Percentiles rank a stretch among this genome's conserved stretches.
phyloP scores from a whole-genome alignment of 1,140 invertebrate species.

The Anthonomus grandis region DNA sequence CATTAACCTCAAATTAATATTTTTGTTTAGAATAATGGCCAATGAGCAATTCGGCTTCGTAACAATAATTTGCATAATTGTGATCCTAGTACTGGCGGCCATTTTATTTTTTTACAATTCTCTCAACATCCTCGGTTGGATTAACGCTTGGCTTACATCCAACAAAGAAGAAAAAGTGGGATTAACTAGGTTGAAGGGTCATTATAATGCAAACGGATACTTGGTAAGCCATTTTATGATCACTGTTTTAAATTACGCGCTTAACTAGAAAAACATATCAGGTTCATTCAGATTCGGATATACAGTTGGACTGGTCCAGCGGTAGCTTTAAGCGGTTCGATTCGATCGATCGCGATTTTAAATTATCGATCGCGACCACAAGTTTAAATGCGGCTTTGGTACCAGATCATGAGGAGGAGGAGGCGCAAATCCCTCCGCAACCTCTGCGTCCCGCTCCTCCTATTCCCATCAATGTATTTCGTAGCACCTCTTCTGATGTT shows the following conservation, averaged over 20 bases:
- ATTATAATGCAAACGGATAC: constrained; percentile 61
- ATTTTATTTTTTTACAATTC: constrained; percentile 53
- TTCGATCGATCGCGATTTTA: constrained; percentile 58
- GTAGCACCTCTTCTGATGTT: neutral
- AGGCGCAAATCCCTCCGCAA: constrained; percentile 46
- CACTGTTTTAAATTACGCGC: too few relatives aligned
- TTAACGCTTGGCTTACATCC: constrained; percentile 57
- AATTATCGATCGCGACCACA: constrained; percentile 45
- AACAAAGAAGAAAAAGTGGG: constrained; percentile 61
- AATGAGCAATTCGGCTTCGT: constrained; percentile 45
- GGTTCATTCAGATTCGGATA: constrained; percentile 66
- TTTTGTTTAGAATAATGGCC: too few relatives aligned
- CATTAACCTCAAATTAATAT: too few relatives aligned
- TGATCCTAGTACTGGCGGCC: constrained; percentile 46
- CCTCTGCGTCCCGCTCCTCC: constrained; percentile 48
- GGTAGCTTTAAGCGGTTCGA: constrained; percentile 69
- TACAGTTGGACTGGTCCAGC: constrained; percentile 56
- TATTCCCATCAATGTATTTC: neutral
- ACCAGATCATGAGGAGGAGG: constrained; percentile 4
- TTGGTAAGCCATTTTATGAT: constrained; percentile 54
- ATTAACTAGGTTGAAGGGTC: constrained; percentile 54
- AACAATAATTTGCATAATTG: constrained; percentile 45
- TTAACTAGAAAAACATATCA: too few relatives aligned
- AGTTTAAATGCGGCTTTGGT: constrained; percentile 34
- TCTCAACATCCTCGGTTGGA: constrained; percentile 52